Percentiles rank a stretch among this genome's conserved stretches.
phyloP scores from a whole-genome alignment of 2,797 vertebrate genomes.

The Chelon labrosus region DNA sequence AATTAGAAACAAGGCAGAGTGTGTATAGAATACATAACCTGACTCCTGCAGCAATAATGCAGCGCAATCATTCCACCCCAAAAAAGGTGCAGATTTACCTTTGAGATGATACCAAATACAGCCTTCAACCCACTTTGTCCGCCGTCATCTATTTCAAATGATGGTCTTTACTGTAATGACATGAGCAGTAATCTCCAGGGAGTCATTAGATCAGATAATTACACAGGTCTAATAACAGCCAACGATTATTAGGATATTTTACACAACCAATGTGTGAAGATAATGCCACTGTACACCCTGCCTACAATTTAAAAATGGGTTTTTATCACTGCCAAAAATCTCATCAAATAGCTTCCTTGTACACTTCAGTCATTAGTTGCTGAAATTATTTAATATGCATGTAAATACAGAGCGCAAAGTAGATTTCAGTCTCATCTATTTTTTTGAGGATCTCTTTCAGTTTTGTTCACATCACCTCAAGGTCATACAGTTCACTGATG shows the following conservation, averaged over 20 bases:
- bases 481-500: background rate
- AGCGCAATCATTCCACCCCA: conserved; percentile 25
- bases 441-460: background rate
- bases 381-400: conserved; percentile 11
- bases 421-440: background rate
- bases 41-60: background rate
- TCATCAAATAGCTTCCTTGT: conserved; percentile 18
- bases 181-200: conserved; percentile 45
- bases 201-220: conserved; percentile 64
- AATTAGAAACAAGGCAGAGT: conserved; percentile 1
- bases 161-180: conserved; percentile 42
- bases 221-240: conserved; percentile 47
- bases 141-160: conserved; percentile 26
- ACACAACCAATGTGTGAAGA: conserved; percentile 37
- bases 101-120: conserved; percentile 23
- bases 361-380: conserved; percentile 9
- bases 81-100: conserved; percentile 33
- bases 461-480: background rate
- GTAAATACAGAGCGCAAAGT: background rate
- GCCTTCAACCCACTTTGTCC: conserved; percentile 22
- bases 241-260: conserved; percentile 57
- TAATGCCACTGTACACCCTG: conserved; percentile 30
- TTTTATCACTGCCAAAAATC: conserved; percentile 30
- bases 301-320: conserved; percentile 32
- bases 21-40: conserved; percentile 13